Conservation (phyloP, 2,113 vertebrate genomes). For the Bos taurus region ARS-UCD2.0 NC_037351.1:53598001-53598500, state of each 20-base stretch:
- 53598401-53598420: not conserved
- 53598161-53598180: not conserved
- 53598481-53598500: not conserved
- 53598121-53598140: too few relatives aligned
- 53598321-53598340: not conserved
- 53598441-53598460: not conserved
- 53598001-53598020: not conserved
- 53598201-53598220: not conserved
- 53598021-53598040: not conserved
- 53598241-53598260: too few relatives aligned
- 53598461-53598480: not conserved
- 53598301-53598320: not conserved
- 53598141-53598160: not conserved
- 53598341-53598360: not conserved
- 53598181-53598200: rapidly evolving
- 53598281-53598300: not conserved
- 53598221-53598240: not conserved
- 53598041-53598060: rapidly evolving
- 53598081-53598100: not conserved
- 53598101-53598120: not conserved
- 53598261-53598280: not conserved
- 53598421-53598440: not conserved
- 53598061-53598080: not conserved
- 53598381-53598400: not conserved
- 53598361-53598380: not conserved